Percentiles rank a stretch among this genome's conserved stretches.
These are phyloP conservation scores for Willowsia nigromaculata DNA, from an alignment of 2,888 invertebrate species.

Conservation along the genomic window DNA sequence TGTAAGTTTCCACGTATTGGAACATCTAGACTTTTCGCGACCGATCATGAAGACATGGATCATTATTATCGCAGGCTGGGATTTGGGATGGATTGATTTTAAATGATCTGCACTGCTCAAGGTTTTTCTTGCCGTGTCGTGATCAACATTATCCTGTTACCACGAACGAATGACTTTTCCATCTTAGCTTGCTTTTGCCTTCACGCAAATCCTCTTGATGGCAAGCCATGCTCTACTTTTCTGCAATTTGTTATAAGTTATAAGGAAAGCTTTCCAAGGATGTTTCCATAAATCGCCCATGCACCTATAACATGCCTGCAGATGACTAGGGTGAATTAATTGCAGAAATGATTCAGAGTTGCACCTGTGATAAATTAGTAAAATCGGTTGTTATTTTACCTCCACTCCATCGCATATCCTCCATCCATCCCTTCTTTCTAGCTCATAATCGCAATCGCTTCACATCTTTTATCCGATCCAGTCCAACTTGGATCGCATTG, in stretches of 20 bases:
- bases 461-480: not conserved
- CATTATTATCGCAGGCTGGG: too few species aligned
- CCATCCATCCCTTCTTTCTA: not conserved
- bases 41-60: too few species aligned
- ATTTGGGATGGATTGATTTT: conserved; percentile 7
- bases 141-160: not conserved
- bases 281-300: not conserved
- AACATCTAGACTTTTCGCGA: too few species aligned
- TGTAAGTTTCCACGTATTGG: too few species aligned
- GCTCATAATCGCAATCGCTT: not conserved
- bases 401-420: not conserved
- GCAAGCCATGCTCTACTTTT: not conserved
- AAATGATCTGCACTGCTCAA: not conserved
- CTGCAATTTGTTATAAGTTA: not conserved
- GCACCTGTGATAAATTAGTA: conserved; percentile 47
- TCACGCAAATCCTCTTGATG: not conserved
- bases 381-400: not conserved
- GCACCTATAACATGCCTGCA: not conserved
- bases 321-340: conserved; percentile 24
- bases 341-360: conserved; percentile 42
- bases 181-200: not conserved
- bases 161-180: not conserved
- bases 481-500: not conserved
- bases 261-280: not conserved
- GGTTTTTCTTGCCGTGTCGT: not conserved